Evolutionary conservation across 2,888 invertebrate genomes (phyloP).

Genomic region (Sinotaia quadrata): DNA sequence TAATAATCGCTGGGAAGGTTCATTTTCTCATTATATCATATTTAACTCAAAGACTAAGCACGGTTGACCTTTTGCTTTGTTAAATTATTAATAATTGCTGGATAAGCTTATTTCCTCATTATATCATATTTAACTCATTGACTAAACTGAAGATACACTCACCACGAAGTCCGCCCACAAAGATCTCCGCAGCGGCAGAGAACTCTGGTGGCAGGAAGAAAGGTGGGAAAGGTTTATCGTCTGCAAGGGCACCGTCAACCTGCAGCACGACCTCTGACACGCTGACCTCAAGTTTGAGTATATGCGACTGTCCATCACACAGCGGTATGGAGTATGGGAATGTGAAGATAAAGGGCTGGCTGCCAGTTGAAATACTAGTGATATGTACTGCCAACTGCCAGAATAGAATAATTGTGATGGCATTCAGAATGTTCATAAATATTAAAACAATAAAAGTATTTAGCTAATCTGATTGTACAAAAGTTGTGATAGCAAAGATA

Average conservation of each 20-base stretch:
- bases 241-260: background rate
- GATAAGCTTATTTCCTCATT: too few species aligned
- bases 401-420: background rate
- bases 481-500: too few species aligned
- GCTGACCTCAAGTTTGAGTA: background rate
- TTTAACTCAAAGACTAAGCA: too few species aligned
- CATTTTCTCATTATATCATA: too few species aligned
- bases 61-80: too few species aligned
- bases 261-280: background rate
- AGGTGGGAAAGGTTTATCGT: background rate
- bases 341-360: background rate
- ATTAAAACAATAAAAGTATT: too few species aligned
- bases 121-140: too few species aligned
- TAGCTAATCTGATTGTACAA: too few species aligned
- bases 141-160: too few species aligned
- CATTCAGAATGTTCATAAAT: too few species aligned
- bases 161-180: background rate
- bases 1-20: too few species aligned
- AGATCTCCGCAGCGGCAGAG: background rate
- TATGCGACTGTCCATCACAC: background rate
- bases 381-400: background rate
- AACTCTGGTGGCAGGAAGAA: background rate
- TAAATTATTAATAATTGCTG: too few species aligned
- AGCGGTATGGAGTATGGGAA: background rate
- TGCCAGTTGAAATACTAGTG: background rate